Evolutionary conservation across 2,888 invertebrate species (phyloP), one percentile per base, ranked within the genome.

Genomic region (Tachina lurida): DNA sequence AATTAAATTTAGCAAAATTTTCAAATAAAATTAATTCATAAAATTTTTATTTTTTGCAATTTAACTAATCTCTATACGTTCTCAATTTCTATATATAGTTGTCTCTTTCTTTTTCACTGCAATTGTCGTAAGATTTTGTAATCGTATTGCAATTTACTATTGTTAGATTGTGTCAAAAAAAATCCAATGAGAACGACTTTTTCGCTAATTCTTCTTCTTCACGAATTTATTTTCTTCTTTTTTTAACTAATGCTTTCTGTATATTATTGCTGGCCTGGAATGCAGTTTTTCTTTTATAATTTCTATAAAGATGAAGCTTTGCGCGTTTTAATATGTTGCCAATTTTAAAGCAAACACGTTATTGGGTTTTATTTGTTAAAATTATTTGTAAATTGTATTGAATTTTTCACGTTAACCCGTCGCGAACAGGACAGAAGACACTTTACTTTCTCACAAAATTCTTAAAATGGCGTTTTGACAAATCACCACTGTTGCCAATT

Each of bases 371-470:
- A 67, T 56, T 76, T 54, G 41, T 62, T 68, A 68, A 81, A 76
- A 71, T 67, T 84, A 67, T 54, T 81, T 62, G 19, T 78, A 68
- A 68, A 60, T 76, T 79, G 17, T 67, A n/a, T 78, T 83, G 54
- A 68, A 79, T 73, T 83, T 62, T 83, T 83, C 79, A 83, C 83
- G 83, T 83, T 83, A 79, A 86, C 62, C 83, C 86, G 74, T 79
- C 78, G 79, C 86, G 86, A 86, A 86, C 86, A 86, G 86, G 86
- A 86, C 86, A 86, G 86, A 86, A 81, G 83, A 83, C 86, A 86
- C 86, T 81, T 74, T 47, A 76, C 80, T 84, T 81, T 76, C 60
- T 65, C 71, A 76, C 76, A 73, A 75, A 76, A 67, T 84, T 76
- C 71, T 80, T 80, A 81, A 84, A 84, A 84, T 81, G 80, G 80